Base-by-base conservation (phyloP, 2,888 invertebrate genomes). In the Smittia aterrima region DNA sequence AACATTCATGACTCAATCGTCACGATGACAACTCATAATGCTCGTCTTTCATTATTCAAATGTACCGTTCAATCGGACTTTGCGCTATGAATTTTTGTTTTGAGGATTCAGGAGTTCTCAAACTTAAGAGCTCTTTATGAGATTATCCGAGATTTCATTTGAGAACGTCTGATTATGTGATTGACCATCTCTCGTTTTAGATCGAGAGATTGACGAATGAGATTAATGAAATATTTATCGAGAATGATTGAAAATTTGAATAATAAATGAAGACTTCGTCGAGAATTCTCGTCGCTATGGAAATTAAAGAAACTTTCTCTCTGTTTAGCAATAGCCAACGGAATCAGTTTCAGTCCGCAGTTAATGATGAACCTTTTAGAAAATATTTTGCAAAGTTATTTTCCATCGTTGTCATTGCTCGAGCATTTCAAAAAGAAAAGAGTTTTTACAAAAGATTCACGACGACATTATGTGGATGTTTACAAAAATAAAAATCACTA, bases 401-500 rank as follows among this genome's bases (percentile, higher is more conserved):
- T 20, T 58, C 58, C 32, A 3, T 32, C 32, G 58, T 18, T 16
- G n/a, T 47, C 53, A 13, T 4, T 47, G n/a, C 3, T 11, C n/a
- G n/a, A 16, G 53, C 53, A 47, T 16, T 16, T 47, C 53, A 18
- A 58, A n/a, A 22, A 32, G 32, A 58, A n/a, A 22, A 32, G 32
- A 27, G 32, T 24, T 25, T 64, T 25, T 24, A 64, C 64, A 25
- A 38, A 32, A 66, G 25, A 9, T n/a, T 20, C n/a, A n/a, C 13
- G 11, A 38, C 16, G 32, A 32, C n/a, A 38, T 66, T 67, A 40
- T 67, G 40, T 67, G 41, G 25, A 67, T 67, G 67, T 67, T 67
- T 41, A 70, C 70, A 70, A 70, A 67, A 70, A 70, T 54, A 70
- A 70, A 25, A 53, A 54, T 54, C 70, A 70, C 70, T 70, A 53